Percentiles rank a stretch among this genome's conserved stretches.
phyloP scores from a whole-genome alignment of 2,113 vertebrate species.

The Siniperca knerii region DNA sequence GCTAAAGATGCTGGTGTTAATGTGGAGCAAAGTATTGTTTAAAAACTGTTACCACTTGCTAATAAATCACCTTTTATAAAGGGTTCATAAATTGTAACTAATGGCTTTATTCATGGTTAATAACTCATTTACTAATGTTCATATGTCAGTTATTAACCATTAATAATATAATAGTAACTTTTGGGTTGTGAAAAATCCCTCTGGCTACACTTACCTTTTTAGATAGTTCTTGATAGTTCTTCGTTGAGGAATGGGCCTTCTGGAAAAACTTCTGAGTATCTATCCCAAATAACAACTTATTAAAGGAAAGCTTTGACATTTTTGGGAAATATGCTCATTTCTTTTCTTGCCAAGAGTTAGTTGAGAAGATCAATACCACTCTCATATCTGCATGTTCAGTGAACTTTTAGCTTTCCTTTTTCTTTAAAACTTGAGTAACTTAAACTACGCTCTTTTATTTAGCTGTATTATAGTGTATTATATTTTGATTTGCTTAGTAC shows the following conservation, averaged over 20 bases:
- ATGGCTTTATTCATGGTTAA: not conserved
- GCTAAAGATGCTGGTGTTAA: not conserved
- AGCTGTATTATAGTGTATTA: no score
- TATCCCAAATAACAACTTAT: not conserved
- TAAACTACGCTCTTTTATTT: no score
- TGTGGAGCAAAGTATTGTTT: not conserved
- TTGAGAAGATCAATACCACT: not conserved
- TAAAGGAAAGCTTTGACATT: not conserved
- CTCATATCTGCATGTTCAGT: not conserved
- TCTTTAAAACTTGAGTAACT: no score
- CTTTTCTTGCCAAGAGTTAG: not conserved
- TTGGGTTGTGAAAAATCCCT: not conserved
- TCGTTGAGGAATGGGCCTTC: no score
- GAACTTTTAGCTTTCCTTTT: no score
- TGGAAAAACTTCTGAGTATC: no score
- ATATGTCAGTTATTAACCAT: not conserved
- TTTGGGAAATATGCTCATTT: not conserved
- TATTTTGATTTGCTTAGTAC: no score
- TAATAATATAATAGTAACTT: not conserved
- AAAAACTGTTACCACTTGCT: not conserved
- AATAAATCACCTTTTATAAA: not conserved
- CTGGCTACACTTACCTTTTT: not conserved
- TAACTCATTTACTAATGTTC: not conserved
- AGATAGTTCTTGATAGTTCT: not conserved
- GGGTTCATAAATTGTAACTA: not conserved